phyloP scores from a whole-genome alignment of 2,888 invertebrate species.

The Phymatocera aterrima region DNA sequence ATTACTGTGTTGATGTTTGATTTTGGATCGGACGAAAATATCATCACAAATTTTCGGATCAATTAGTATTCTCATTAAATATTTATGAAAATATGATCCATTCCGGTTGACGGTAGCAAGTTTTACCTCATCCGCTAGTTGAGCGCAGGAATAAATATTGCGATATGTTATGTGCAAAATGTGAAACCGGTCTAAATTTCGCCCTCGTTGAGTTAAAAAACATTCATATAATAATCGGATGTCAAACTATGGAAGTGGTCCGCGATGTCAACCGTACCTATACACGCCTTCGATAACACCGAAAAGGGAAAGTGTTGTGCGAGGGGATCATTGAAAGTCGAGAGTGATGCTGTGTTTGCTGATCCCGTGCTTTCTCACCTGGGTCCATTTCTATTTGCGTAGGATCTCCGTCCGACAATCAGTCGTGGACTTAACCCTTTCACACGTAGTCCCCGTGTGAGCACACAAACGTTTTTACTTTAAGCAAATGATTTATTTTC shows the following conservation, averaged over 20 bases:
- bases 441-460: not conserved
- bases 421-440: constrained; percentile 23
- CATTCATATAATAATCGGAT: not conserved
- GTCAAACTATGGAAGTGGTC: not conserved
- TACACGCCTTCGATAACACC: not conserved
- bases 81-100: no score
- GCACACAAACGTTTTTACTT: constrained; percentile 22
- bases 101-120: no score
- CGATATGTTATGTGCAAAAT: not conserved
- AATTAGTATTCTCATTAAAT: no score
- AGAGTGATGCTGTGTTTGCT: constrained; percentile 19
- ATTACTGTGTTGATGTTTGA: no score
- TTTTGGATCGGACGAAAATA: no score
- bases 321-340: constrained; percentile 7
- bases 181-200: not conserved
- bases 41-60: no score
- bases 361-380: constrained; percentile 34
- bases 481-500: not conserved
- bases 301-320: not conserved
- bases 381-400: constrained; percentile 27
- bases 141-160: no score
- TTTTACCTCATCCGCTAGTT: no score
- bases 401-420: constrained; percentile 11
- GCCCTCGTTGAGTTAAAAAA: not conserved
- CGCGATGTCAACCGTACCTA: not conserved